These are phyloP conservation scores for Paratilapia polleni DNA, from an alignment of 2,113 vertebrate genomes.

Conservation along the genomic window DNA sequence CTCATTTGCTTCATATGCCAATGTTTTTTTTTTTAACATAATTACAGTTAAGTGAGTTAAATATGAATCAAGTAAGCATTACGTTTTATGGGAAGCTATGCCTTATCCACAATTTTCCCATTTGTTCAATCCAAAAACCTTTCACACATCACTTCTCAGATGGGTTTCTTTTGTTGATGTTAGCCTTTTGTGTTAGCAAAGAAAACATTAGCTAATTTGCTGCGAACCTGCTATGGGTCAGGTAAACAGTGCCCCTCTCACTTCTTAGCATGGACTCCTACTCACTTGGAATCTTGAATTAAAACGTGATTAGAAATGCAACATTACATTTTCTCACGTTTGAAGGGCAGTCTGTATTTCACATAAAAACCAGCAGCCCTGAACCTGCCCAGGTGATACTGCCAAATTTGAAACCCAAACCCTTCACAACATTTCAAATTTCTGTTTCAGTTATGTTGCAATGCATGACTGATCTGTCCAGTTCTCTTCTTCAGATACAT, in stretches of 20 bases:
- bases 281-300: not conserved
- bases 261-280: not conserved
- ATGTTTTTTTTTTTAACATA: not conserved
- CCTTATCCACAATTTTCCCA: no score
- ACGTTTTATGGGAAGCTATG: no score
- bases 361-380: not conserved
- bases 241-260: not conserved
- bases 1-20: no score
- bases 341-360: not conserved
- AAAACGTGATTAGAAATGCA: not conserved
- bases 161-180: no score
- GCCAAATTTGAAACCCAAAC: slow-evolving; percentile 1
- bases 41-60: no score
- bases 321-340: not conserved
- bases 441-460: not conserved
- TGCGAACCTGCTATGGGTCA: not conserved
- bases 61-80: not conserved
- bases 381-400: not conserved
- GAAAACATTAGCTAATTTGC: no score
- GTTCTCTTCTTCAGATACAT: not conserved
- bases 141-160: no score
- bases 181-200: no score
- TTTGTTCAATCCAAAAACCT: no score
- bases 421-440: not conserved
- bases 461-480: not conserved